A percentile compares a stretch with the other conserved stretches of the same genome.
Evolutionary conservation across 1,140 invertebrate species (phyloP).

Genomic region (Aleiodes sp.): DNA sequence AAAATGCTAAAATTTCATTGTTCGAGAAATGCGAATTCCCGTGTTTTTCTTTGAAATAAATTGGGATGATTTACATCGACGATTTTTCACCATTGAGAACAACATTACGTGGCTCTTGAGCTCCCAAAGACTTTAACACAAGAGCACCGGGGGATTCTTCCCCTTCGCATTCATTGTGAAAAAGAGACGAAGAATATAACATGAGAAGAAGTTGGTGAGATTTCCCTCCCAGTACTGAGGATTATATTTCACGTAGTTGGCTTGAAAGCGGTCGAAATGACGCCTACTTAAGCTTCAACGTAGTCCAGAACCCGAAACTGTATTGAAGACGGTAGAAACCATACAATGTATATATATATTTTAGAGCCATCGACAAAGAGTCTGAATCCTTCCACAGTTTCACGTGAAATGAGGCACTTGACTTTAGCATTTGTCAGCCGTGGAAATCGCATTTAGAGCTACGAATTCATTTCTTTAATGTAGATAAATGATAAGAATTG

Average conservation of each 20-base stretch:
- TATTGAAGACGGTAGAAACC: conserved; percentile 2
- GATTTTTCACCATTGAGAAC: too few relatives aligned
- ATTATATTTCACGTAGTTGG: conserved; percentile 1
- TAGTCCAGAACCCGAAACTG: not conserved
- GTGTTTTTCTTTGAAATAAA: too few relatives aligned
- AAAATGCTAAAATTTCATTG: too few relatives aligned
- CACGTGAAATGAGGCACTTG: not conserved
- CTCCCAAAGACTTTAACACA: too few relatives aligned
- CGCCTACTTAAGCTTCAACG: conserved; percentile 6
- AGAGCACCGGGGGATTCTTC: too few relatives aligned
- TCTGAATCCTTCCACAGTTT: not conserved
- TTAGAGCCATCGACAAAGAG: not conserved
- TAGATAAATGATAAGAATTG: too few relatives aligned
- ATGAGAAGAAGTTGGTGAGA: not conserved
- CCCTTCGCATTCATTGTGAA: too few relatives aligned
- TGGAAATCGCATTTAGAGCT: not conserved
- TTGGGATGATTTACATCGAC: too few relatives aligned
- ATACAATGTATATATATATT: not conserved
- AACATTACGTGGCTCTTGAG: too few relatives aligned
- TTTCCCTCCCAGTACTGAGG: not conserved
- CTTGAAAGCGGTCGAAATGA: conserved; percentile 11
- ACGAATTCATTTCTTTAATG: too few relatives aligned
- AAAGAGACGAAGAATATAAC: not conserved
- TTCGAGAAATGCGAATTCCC: too few relatives aligned
- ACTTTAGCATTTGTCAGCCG: not conserved